Conservation (phyloP, 2,888 invertebrate genomes). For the Caradrina clavipalpis region DNA sequence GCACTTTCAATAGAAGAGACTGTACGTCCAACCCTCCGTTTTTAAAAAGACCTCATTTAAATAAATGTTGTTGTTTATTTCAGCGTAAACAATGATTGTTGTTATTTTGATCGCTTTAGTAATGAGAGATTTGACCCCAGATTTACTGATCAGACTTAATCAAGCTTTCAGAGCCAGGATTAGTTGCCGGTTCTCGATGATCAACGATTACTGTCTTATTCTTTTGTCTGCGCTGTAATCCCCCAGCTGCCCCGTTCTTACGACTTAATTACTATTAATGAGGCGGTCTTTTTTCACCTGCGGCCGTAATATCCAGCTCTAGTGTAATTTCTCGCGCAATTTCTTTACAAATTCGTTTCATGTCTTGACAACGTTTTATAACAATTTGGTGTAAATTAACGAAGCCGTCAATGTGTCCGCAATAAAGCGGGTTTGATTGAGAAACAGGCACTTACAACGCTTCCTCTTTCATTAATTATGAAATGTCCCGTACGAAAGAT, state of each 20-base stretch:
- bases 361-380: slow-evolving; percentile 22
- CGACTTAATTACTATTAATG: slow-evolving; percentile 13
- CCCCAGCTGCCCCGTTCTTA: neutral
- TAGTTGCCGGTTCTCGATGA: slow-evolving; percentile 5
- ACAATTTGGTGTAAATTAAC: slow-evolving; percentile 33
- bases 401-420: slow-evolving; percentile 29
- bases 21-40: neutral
- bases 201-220: slow-evolving; percentile 15
- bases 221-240: neutral
- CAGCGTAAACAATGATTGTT: neutral
- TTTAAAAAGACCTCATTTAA: neutral
- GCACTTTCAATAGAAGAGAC: neutral
- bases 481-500: slow-evolving; percentile 21
- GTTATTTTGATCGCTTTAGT: neutral
- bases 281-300: neutral
- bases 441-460: slow-evolving; percentile 19
- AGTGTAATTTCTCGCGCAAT: neutral
- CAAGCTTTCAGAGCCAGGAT: neutral
- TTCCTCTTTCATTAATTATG: slow-evolving; percentile 46
- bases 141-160: slow-evolving; percentile 11
- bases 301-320: neutral
- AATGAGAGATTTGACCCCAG: neutral
- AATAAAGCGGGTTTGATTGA: slow-evolving; percentile 41
- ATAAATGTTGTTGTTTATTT: neutral
- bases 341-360: neutral